phyloP scores from a whole-genome alignment of 1,140 invertebrate species.

The Microplitis mediator region DNA sequence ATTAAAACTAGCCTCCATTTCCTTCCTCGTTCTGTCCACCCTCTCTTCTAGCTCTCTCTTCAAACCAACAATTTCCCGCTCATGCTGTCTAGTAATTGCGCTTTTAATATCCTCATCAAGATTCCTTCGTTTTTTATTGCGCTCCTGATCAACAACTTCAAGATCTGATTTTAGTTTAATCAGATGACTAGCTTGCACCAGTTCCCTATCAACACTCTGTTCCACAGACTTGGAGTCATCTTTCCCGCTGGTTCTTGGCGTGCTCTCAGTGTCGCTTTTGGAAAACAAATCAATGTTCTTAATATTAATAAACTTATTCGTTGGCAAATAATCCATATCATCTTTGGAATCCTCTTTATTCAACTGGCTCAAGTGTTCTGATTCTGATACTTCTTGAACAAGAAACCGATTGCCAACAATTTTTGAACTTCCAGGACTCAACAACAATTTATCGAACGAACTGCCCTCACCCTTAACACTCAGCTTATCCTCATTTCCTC shows the following conservation, averaged over 20 bases:
- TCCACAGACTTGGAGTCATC: constrained; percentile 35
- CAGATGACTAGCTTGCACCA: constrained; percentile 42
- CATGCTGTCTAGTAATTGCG: constrained; percentile 35
- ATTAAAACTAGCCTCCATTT: constrained; percentile 24
- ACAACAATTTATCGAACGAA: too few species aligned
- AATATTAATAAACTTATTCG: constrained; percentile 47
- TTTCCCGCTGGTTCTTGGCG: constrained; percentile 28
- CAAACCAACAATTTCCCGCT: constrained; percentile 39
- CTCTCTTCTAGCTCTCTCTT: constrained; percentile 46
- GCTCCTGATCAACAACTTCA: constrained; percentile 21
- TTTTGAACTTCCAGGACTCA: constrained; percentile 14
- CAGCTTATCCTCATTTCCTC: background rate
- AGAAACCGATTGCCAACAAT: constrained; percentile 52
- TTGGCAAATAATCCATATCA: constrained; percentile 39
- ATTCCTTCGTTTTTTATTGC: constrained; percentile 18
- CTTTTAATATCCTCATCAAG: constrained; percentile 35
- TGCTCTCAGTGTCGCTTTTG: constrained; percentile 48
- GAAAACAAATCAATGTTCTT: constrained; percentile 55
- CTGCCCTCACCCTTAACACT: background rate
- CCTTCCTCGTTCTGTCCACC: constrained; percentile 48
- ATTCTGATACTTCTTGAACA: constrained; percentile 56
- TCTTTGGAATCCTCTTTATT: constrained; percentile 41
- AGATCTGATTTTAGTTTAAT: constrained; percentile 33
- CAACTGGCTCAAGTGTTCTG: constrained; percentile 52
- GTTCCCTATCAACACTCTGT: constrained; percentile 36